These are phyloP conservation scores for Grus americana DNA, from an alignment of 2,113 vertebrate species.

Conservation along the genomic window DNA sequence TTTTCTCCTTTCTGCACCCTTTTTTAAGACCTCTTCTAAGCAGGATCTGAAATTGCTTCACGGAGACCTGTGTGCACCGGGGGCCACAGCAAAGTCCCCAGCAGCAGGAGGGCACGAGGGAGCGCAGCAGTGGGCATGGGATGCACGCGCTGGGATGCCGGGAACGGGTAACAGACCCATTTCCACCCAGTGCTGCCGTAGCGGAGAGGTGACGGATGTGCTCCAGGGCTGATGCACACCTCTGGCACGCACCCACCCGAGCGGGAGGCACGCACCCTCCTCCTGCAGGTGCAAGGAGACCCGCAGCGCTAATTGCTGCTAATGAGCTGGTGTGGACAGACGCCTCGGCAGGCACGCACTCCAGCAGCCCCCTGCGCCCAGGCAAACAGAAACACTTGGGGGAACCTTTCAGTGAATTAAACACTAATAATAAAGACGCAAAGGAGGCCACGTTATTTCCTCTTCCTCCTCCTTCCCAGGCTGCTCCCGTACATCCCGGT, in stretches of 20 bases:
- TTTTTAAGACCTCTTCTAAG: not conserved
- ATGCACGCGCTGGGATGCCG: fast-evolving
- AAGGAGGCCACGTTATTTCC: not conserved
- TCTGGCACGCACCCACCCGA: no score
- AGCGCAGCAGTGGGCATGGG: fast-evolving
- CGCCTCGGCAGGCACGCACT: fast-evolving
- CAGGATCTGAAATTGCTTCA: not conserved
- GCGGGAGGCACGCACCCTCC: not conserved
- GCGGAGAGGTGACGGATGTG: fast-evolving
- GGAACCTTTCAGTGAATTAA: not conserved
- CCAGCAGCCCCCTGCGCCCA: not conserved
- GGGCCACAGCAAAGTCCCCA: fast-evolving
- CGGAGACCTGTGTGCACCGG: fast-evolving
- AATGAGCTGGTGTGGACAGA: not conserved
- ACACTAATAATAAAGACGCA: not conserved
- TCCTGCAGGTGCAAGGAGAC: not conserved
- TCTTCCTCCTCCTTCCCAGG: not conserved
- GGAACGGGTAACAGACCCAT: not conserved
- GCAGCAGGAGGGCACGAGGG: fast-evolving
- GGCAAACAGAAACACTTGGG: not conserved
- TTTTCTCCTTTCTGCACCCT: not conserved
- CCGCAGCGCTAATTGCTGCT: not conserved
- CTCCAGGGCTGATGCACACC: not conserved
- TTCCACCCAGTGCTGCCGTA: fast-evolving
- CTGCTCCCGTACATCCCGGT: not conserved